Evolutionary conservation across 2,113 vertebrate species (phyloP).

Genomic region (Oryzias curvinotus): DNA sequence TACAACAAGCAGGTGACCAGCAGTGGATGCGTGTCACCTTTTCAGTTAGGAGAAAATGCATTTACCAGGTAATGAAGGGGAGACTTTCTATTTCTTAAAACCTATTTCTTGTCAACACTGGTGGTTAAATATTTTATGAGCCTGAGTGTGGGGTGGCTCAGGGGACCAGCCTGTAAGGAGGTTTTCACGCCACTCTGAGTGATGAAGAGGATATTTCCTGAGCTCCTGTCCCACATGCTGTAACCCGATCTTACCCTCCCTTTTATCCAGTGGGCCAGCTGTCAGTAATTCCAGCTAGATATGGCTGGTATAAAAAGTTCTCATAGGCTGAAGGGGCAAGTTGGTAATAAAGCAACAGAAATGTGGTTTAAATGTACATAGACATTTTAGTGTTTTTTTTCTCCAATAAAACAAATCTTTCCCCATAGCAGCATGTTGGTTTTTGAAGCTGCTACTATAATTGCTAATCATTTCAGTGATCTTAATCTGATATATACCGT

Average conservation of each 20-base stretch:
- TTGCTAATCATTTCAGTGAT: conserved; percentile 52
- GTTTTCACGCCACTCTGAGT: conserved; percentile 74
- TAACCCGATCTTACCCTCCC: conserved; percentile 62
- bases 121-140: conserved; percentile 88
- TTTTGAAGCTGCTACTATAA: conserved; percentile 45
- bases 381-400: conserved; percentile 45
- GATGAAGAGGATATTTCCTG: conserved; percentile 75
- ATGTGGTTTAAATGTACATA: conserved; percentile 44
- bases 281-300: conserved; percentile 41
- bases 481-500: conserved; percentile 43
- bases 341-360: conserved; percentile 30
- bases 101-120: conserved; percentile 85
- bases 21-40: conserved; percentile 45
- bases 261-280: conserved; percentile 50
- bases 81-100: conserved; percentile 87
- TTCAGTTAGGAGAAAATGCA: conserved; percentile 61
- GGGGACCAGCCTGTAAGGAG: conserved; percentile 76
- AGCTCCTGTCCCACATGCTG: conserved; percentile 71
- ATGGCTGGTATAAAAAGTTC: conserved; percentile 10
- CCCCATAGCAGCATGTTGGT: conserved; percentile 42
- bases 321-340: conserved; percentile 21
- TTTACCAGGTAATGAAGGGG: conserved; percentile 81
- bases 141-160: conserved; percentile 74
- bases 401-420: conserved; percentile 30
- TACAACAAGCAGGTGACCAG: conserved; percentile 34